phyloP scores from a whole-genome alignment of 2,113 vertebrate species.

The cattle (Bos taurus) region DNA sequence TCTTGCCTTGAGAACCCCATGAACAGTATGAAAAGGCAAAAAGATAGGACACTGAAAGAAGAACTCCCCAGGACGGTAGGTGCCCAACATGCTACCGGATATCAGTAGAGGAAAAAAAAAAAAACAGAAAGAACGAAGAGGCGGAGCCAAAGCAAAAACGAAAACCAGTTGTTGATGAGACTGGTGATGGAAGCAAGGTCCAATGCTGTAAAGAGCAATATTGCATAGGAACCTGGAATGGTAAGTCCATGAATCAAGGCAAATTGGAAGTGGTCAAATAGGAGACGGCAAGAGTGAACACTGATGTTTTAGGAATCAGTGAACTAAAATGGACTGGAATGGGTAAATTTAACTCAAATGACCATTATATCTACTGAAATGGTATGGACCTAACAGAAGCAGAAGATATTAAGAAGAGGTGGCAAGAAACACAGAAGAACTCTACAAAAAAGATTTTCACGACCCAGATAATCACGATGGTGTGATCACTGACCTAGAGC shows the following conservation, averaged over 20 bases:
- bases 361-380: neutral
- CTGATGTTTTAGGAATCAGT: neutral
- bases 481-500: too few species aligned
- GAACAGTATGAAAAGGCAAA: neutral
- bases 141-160: accelerated
- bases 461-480: too few species aligned
- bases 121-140: neutral
- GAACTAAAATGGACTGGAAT: neutral
- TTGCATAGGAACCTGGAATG: neutral
- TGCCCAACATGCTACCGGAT: neutral
- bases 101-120: neutral
- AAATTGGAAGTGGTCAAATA: neutral
- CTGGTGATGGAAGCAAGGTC: neutral
- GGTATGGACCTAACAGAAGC: too few species aligned
- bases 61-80: neutral
- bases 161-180: neutral
- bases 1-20: neutral
- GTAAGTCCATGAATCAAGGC: neutral
- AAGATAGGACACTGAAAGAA: neutral
- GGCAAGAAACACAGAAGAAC: too few species aligned
- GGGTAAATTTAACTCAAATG: neutral
- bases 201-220: neutral
- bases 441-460: too few species aligned
- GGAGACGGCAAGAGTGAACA: neutral
- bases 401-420: too few species aligned